A percentile compares a stretch with the other conserved stretches of the same genome.
phyloP scores from a whole-genome alignment of 2,888 invertebrate species.

The Ditylenchus weischeri region DNA sequence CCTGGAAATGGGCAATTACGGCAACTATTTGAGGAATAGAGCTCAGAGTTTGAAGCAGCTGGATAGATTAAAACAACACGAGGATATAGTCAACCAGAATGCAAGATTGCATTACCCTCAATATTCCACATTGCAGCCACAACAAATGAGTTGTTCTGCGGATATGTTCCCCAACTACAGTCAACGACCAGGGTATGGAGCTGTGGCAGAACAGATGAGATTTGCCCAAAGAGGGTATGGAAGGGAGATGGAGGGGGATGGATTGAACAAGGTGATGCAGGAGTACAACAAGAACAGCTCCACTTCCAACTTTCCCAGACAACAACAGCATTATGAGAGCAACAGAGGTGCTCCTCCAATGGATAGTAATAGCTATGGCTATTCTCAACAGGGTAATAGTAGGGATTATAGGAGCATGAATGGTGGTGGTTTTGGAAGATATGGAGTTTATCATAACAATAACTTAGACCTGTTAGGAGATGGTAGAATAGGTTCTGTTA shows the following conservation, averaged over 20 bases:
- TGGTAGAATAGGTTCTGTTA: no score
- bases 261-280: constrained; percentile 13
- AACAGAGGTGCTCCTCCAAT: no score
- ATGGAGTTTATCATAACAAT: no score
- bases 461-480: no score
- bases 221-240: neutral
- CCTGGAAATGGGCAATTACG: constrained; percentile 46
- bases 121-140: neutral
- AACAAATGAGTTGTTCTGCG: no score
- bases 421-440: no score
- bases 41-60: constrained; percentile 28
- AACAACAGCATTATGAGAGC: no score
- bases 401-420: no score
- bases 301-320: neutral
- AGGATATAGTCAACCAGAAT: constrained; percentile 32
- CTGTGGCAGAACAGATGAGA: neutral
- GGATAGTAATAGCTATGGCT: no score
- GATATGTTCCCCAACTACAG: constrained; percentile 6
- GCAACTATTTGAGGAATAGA: constrained; percentile 41
- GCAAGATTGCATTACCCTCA: neutral
- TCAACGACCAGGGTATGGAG: neutral
- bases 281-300: constrained; percentile 5
- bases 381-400: no score
- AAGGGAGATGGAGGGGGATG: constrained; percentile 1
- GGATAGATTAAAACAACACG: constrained; percentile 14